phyloP scores from a whole-genome alignment of 2,888 invertebrate genomes.

The Crioceris asparagi region DNA sequence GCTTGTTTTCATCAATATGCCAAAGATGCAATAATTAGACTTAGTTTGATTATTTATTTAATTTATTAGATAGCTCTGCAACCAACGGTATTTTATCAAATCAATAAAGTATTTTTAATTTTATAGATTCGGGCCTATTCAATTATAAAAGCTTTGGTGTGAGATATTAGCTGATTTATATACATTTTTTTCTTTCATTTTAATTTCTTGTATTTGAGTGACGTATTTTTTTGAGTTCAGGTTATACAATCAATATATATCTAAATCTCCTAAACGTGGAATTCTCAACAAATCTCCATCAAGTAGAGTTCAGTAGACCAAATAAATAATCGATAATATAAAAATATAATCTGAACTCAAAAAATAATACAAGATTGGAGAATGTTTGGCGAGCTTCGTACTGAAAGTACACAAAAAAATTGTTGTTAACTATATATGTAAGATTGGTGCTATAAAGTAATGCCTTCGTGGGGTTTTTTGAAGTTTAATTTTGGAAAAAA shows the following conservation, averaged over 20 bases:
- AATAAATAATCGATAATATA: neutral
- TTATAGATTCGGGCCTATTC: constrained; percentile 4
- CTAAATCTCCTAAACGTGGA: too few relatives aligned
- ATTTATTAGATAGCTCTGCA: neutral
- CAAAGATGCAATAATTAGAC: constrained; percentile 10
- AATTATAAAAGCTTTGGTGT: constrained; percentile 10
- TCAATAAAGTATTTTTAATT: constrained; percentile 3
- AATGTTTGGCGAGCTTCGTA: constrained; percentile 26
- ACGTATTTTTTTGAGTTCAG: constrained; percentile 21
- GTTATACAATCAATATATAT: constrained; percentile 12
- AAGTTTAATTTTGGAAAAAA: constrained; percentile 23
- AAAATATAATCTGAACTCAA: constrained; percentile 23
- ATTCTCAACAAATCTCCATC: neutral
- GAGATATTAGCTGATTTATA: constrained; percentile 8
- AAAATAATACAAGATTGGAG: constrained; percentile 21
- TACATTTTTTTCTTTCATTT: neutral
- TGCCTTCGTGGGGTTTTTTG: constrained; percentile 29
- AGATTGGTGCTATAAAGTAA: constrained; percentile 39
- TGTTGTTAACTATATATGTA: constrained; percentile 38
- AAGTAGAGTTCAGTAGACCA: neutral
- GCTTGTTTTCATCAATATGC: constrained; percentile 14
- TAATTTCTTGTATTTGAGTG: constrained; percentile 1
- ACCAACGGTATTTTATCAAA: too few relatives aligned
- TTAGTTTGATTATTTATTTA: neutral
- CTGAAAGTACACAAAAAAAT: constrained; percentile 29